Evolutionary conservation across 2,797 vertebrate species (phyloP), one percentile per base, ranked within the genome.

Genomic region (Danionella dracula): DNA sequence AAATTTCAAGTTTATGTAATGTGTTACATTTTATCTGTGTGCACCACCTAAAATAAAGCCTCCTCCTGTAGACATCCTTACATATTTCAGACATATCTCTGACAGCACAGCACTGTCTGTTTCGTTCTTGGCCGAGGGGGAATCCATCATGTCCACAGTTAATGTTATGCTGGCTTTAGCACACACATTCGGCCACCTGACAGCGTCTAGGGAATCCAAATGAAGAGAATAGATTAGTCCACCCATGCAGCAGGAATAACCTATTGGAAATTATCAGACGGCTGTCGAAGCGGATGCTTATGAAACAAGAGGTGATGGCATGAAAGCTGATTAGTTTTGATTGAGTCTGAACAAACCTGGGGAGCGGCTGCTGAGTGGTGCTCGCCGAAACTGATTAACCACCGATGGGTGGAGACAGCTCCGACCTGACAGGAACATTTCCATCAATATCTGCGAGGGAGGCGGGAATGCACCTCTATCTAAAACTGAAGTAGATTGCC

Each of bases 131-230:
- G n/a, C n/a, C n/a, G n/a, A 27, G 23, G 6, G 23, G 23, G 23
- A 27, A 3, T 27, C 23, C 23, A 27, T 27, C 23, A 27, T 27
- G n/a, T n/a, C n/a, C n/a, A n/a, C n/a, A n/a, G n/a, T n/a, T n/a
- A n/a, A n/a, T n/a, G n/a, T n/a, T n/a, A n/a, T n/a, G n/a, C n/a
- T n/a, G n/a, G n/a, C n/a, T n/a, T n/a, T n/a, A n/a, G n/a, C 49
- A 54, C 31, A 31, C 35, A 58, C 35, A 37, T 35, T 72, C 55
- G 62, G 9, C 38, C 44, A 3, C 23, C 16, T 63, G 37, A 62
- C 60, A 68, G 65, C 59, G 49, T 38, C 48, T 65, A 41, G 54
- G 23, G 48, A 54, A 56, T 73, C 40, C 34, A 42, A 65, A 71
- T 64, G 49, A 70, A 66, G 20, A 53, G 49, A 27, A 42, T 44